A percentile compares a stretch with the other conserved stretches of the same genome.
phyloP scores from a whole-genome alignment of 1,140 invertebrate genomes.

The Gonatopus flavifemur region DNA sequence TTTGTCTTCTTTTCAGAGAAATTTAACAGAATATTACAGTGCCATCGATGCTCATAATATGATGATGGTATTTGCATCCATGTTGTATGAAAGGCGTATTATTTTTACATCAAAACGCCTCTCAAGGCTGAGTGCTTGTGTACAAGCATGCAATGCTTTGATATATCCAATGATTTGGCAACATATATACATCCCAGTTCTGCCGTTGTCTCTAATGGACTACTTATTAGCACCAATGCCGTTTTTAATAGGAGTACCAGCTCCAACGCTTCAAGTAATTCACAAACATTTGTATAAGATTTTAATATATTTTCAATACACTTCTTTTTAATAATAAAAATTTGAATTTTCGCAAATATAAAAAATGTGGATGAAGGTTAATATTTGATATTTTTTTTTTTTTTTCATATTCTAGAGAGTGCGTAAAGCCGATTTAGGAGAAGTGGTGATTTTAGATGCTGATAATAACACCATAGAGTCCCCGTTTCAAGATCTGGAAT shows the following conservation, averaged over 20 bases:
- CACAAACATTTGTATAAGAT: background rate
- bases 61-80: slow-evolving; percentile 91
- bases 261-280: slow-evolving; percentile 75
- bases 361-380: slow-evolving; percentile 6
- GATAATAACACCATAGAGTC: slow-evolving; percentile 83
- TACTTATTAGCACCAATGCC: slow-evolving; percentile 94
- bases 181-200: slow-evolving; percentile 93
- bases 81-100: slow-evolving; percentile 90
- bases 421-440: slow-evolving; percentile 77
- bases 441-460: slow-evolving; percentile 89
- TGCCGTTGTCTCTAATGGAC: slow-evolving; percentile 85
- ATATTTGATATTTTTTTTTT: slow-evolving; percentile 7
- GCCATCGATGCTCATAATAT: slow-evolving; percentile 90
- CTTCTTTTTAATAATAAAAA: background rate
- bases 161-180: slow-evolving; percentile 98
- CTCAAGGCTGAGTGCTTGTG: slow-evolving; percentile 85
- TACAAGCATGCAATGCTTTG: slow-evolving; percentile 90
- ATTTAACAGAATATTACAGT: slow-evolving; percentile 94
- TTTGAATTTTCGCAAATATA: background rate
- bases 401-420: slow-evolving; percentile 66
- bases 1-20: slow-evolving; percentile 69
- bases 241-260: slow-evolving; percentile 90
- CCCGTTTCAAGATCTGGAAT: slow-evolving; percentile 86
- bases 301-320: background rate
- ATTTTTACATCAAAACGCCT: slow-evolving; percentile 86